A percentile compares a stretch with the other conserved stretches of the same genome.
phyloP scores from a whole-genome alignment of 2,888 invertebrate genomes.

The Steinernema scapterisci region DNA sequence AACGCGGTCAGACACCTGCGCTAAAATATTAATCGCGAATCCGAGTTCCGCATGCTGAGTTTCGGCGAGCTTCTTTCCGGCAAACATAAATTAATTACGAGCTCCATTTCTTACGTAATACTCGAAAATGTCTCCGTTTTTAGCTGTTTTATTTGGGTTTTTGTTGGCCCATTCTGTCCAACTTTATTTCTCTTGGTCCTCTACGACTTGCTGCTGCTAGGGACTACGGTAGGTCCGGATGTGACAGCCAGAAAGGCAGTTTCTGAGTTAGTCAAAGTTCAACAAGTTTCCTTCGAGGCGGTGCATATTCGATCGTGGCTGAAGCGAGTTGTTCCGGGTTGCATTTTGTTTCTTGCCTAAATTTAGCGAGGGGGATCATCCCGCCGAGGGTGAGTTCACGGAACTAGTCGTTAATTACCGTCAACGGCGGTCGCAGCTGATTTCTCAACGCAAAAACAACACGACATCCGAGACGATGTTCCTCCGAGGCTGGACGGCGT shows the following conservation, averaged over 20 bases:
- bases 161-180: too few relatives aligned
- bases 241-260: background rate
- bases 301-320: background rate
- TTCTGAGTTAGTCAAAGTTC: background rate
- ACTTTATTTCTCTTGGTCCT: too few relatives aligned
- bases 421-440: conserved; percentile 19
- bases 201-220: too few relatives aligned
- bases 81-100: too few relatives aligned
- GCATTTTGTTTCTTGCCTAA: background rate
- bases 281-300: too few relatives aligned
- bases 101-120: too few relatives aligned
- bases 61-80: too few relatives aligned
- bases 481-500: background rate
- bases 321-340: background rate
- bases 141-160: too few relatives aligned
- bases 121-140: too few relatives aligned
- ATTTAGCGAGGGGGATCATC: background rate
- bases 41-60: background rate
- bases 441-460: conserved; percentile 30
- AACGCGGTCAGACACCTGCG: background rate
- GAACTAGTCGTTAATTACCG: conserved; percentile 22
- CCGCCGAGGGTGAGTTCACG: conserved; percentile 9
- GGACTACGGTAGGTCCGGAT: too few relatives aligned
- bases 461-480: conserved; percentile 15
- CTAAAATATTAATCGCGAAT: background rate